Base-by-base conservation (phyloP, 23 tunicate genomes). In the Halocynthia aurantium region DNA sequence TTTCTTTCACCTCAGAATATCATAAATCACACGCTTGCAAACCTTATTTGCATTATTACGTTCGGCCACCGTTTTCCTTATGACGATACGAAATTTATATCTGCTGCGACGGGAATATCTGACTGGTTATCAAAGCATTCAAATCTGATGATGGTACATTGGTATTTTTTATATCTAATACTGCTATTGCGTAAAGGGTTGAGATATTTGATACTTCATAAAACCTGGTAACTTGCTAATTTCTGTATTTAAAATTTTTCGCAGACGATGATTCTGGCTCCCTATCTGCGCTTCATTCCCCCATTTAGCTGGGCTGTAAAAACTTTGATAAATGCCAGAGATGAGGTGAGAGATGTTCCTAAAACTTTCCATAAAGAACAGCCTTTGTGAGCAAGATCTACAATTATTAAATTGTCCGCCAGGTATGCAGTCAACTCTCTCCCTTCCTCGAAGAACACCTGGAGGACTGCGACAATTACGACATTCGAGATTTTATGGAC, bases 121-220 rank as follows among this genome's bases (percentile, higher is more conserved):
- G 88, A 84, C 51, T 84, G 88, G 88, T 84, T 84, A 64, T 44
- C 19, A 9, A 79, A 78, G 8, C 78, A 84, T 57, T 61, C 83
- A 64, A 72, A 77, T 51, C 70, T 64, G 21, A 77, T 84, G 52
- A 61, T 84, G 78, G 88, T 84, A 19, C 58, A 69, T 17, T 17
- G 20, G 19, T 17, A 17, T 20, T 17, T 68, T 20, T 17, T 68
- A 4, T 31, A 31, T 31, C 44, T 31, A 31, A 31, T 31, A 31
- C 44, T 31, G 44, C 44, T 31, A 31, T 31, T 31, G 44, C 4
- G 1, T 31, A 4, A 31, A 31, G 44, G 44, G 44, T 31, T 31
- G 4, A 31, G 44, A 31, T 31, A 31, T 31, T 31, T 31, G 4
- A 4, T 31, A 31, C 44, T 31, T 31, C 44, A 0, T 31, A 31